These are phyloP conservation scores for Phyllotis vaccarum DNA, from an alignment of 2,797 vertebrate genomes.

Conservation along the genomic window DNA sequence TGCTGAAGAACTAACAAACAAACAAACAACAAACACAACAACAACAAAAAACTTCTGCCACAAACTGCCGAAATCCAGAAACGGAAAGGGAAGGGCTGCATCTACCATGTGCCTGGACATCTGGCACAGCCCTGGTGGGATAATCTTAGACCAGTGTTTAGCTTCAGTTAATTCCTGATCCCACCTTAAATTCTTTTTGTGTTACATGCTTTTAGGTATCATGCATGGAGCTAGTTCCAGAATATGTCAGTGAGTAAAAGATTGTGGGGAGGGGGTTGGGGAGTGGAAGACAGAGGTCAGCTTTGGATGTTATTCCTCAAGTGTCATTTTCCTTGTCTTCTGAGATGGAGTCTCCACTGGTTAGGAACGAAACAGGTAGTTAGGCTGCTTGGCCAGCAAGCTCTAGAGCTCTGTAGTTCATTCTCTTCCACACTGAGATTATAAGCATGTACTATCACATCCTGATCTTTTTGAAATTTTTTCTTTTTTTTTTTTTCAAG, in stretches of 20 bases:
- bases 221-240: rapidly evolving
- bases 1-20: too few species aligned
- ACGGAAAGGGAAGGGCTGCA: background rate
- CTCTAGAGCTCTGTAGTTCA: background rate
- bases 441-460: background rate
- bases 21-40: too few species aligned
- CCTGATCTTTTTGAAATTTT: background rate
- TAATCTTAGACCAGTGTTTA: background rate
- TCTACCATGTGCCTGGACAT: background rate
- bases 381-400: background rate
- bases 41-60: background rate
- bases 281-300: background rate
- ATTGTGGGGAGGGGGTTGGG: too few species aligned
- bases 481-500: background rate
- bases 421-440: background rate
- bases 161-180: background rate
- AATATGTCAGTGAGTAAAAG: background rate
- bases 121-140: background rate
- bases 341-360: too few species aligned
- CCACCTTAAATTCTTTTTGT: background rate
- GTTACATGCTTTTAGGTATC: background rate
- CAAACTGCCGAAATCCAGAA: background rate
- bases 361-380: too few species aligned
- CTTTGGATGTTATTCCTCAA: background rate
- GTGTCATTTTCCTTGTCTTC: background rate